Conservation (phyloP, 2,113 vertebrate species). For the Lagopus muta region DNA sequence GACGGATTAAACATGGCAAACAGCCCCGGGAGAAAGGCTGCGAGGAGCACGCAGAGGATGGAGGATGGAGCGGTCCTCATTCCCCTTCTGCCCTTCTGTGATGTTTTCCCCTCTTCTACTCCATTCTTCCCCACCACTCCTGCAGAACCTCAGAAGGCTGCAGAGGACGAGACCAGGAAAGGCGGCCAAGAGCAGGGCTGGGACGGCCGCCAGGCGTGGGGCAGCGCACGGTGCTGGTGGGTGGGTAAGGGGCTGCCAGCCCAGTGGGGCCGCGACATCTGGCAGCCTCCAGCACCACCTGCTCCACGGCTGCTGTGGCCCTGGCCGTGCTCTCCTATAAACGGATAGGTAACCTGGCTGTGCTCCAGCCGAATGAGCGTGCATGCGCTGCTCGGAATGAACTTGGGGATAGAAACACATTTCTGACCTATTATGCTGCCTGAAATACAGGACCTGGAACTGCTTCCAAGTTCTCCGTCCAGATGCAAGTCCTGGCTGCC, state of each 20-base stretch:
- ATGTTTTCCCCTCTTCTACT: not conserved
- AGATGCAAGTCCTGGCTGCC: constrained; percentile 28
- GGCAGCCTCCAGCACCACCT: not conserved
- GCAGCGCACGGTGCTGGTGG: not conserved
- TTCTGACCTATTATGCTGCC: not conserved
- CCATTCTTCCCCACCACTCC: not conserved
- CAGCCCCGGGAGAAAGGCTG: not conserved
- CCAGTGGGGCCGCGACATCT: not conserved
- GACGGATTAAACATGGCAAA: not conserved
- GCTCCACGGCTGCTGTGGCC: not conserved
- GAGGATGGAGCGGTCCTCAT: not conserved
- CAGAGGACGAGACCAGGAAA: not conserved
- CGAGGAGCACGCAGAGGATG: not conserved
- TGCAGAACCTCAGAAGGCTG: not conserved
- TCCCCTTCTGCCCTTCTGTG: not conserved
- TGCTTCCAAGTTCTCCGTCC: not conserved
- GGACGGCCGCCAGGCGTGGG: fast-evolving
- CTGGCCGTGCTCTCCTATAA: not conserved
- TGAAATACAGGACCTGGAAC: constrained; percentile 9
- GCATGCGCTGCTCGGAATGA: not conserved
- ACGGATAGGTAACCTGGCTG: not conserved
- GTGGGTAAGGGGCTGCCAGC: not conserved
- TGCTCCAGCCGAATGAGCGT: not conserved
- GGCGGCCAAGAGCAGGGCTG: not conserved
- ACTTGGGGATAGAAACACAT: not conserved